Evolutionary conservation across 2,113 vertebrate genomes (phyloP).

Genomic region (Hypocryptadius cinnamomeus): DNA sequence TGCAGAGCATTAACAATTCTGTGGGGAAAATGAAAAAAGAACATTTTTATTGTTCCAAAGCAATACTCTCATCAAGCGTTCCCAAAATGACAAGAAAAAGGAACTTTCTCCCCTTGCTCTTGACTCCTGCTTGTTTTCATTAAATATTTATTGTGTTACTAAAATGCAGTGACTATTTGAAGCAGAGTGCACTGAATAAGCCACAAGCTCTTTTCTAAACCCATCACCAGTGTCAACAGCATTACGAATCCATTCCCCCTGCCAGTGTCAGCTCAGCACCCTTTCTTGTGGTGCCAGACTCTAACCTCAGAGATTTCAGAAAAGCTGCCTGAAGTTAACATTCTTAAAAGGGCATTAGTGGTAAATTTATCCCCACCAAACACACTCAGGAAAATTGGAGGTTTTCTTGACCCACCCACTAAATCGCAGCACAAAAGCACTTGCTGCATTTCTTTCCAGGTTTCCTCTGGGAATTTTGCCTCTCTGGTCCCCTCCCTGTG

Average conservation of each 20-base stretch:
- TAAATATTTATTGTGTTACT: background rate
- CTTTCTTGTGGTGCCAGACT: background rate
- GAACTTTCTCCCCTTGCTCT: background rate
- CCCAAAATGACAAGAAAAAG: background rate
- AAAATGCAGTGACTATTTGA: background rate
- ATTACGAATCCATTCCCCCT: background rate
- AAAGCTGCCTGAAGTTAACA: background rate
- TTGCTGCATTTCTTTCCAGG: background rate
- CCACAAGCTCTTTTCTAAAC: background rate
- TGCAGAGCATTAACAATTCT: slow-evolving; percentile 44
- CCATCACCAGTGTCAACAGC: background rate
- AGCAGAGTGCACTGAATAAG: background rate
- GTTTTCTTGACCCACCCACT: background rate
- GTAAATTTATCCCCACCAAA: background rate
- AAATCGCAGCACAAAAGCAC: background rate
- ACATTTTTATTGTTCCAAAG: background rate
- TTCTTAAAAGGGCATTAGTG: background rate
- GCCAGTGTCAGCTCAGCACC: background rate
- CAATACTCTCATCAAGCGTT: background rate
- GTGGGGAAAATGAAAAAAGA: background rate
- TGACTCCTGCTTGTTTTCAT: background rate
- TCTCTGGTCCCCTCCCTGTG: background rate
- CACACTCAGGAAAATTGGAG: background rate
- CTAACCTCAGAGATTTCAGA: background rate
- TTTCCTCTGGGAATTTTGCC: background rate